Conservation (phyloP, 2,797 vertebrate species). For the Siniperca obscura region DNA sequence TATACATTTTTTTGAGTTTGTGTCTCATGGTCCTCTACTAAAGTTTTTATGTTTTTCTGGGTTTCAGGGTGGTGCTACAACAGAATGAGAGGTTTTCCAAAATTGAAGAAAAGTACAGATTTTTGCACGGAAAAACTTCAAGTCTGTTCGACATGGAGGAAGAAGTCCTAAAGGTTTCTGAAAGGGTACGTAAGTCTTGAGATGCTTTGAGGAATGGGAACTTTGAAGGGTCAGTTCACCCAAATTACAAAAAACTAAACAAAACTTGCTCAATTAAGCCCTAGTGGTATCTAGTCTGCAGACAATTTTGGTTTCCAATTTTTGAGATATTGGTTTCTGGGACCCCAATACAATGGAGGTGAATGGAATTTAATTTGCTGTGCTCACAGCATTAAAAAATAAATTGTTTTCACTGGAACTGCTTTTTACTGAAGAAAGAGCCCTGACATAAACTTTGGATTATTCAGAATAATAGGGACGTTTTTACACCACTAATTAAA, state of each 20-base stretch:
- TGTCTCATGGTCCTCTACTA: fast-evolving
- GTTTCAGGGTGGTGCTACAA: conserved; percentile 88
- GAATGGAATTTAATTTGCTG: background rate
- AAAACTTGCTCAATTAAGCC: background rate
- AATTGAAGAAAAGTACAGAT: conserved; percentile 88
- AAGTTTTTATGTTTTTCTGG: background rate
- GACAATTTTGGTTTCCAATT: background rate
- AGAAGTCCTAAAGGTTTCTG: conserved; percentile 87
- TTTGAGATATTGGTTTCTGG: background rate
- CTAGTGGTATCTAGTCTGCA: background rate
- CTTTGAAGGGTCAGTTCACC: conserved; percentile 20
- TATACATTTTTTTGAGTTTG: background rate
- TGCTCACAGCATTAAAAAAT: background rate
- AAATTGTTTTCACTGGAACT: background rate
- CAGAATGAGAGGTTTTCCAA: conserved; percentile 88
- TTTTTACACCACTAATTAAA: background rate
- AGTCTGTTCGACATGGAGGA: conserved; percentile 85
- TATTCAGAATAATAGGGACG: background rate
- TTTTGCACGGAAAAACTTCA: conserved; percentile 84
- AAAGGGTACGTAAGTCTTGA: conserved; percentile 86
- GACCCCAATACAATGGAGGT: too few relatives aligned
- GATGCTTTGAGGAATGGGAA: background rate
- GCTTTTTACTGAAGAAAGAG: background rate
- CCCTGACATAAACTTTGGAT: background rate
- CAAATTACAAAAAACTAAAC: background rate